Conservation (phyloP, 2,113 vertebrate genomes). For the Arenaria interpres region DNA sequence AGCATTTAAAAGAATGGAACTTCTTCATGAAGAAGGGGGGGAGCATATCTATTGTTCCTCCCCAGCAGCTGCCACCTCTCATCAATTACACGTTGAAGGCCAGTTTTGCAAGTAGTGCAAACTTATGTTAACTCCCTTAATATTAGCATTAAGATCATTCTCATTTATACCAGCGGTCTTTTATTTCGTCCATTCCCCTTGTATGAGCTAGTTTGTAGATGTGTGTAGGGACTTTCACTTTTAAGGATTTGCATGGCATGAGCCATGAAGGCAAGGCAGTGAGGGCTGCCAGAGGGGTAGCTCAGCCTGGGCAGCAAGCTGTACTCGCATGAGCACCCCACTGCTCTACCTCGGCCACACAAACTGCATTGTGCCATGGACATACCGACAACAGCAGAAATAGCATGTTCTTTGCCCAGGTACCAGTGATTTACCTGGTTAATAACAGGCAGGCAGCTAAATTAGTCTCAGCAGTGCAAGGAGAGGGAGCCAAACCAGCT, state of each 20-base stretch:
- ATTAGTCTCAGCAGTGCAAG: rapidly evolving
- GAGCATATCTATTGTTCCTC: background rate
- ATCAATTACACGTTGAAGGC: background rate
- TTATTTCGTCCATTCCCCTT: background rate
- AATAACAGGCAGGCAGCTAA: background rate
- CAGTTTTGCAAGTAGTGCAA: background rate
- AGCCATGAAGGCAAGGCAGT: background rate
- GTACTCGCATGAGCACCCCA: rapidly evolving
- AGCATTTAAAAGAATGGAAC: background rate
- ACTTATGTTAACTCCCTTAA: background rate
- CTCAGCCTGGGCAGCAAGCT: background rate
- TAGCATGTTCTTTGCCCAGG: background rate
- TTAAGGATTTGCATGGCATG: background rate
- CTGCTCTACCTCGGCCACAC: background rate
- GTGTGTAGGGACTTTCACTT: background rate
- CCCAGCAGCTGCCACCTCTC: background rate
- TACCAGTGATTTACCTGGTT: background rate
- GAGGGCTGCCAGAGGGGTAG: background rate
- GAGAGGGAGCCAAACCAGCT: background rate
- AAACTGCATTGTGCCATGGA: background rate
- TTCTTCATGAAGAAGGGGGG: background rate
- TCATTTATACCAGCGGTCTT: background rate
- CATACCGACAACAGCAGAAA: background rate
- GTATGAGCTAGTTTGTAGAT: rapidly evolving
- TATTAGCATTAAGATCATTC: background rate